These are phyloP conservation scores for Merluccius polli DNA, from an alignment of 2,797 vertebrate species.

Conservation along the genomic window DNA sequence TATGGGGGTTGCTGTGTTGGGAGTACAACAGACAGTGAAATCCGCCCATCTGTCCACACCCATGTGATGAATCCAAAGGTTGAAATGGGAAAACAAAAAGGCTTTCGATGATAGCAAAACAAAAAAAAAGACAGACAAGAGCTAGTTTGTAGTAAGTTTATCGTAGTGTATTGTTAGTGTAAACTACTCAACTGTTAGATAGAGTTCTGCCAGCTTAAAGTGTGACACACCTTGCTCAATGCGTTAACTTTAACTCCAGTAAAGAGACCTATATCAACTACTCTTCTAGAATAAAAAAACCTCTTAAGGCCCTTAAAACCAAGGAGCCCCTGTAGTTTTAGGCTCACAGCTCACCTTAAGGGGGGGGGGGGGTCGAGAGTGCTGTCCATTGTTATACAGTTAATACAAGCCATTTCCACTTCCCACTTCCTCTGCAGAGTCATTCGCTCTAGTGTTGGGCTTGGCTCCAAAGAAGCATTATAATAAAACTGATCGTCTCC, in stretches of 20 bases:
- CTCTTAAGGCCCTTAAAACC: not conserved
- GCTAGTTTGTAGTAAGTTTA: too few relatives aligned
- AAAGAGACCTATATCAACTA: not conserved
- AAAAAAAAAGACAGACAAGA: not conserved
- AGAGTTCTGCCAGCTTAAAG: not conserved
- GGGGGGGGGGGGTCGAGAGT: not conserved
- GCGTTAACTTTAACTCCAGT: not conserved
- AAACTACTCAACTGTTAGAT: not conserved
- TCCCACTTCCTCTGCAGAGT: slow-evolving; percentile 5
- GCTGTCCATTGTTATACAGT: not conserved
- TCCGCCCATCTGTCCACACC: not conserved
- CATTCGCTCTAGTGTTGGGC: slow-evolving; percentile 9
- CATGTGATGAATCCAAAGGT: not conserved
- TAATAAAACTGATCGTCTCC: slow-evolving; percentile 11
- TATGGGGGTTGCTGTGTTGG: not conserved
- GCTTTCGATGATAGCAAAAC: not conserved
- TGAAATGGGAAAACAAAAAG: not conserved
- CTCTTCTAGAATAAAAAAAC: not conserved
- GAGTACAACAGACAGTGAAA: not conserved
- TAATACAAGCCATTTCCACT: not conserved
- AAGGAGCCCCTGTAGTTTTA: not conserved
- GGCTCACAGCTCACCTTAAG: too few relatives aligned
- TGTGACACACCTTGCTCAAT: not conserved
- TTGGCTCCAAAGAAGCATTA: slow-evolving; percentile 3
- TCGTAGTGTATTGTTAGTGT: too few relatives aligned